Base-by-base conservation (phyloP, 2,888 invertebrate genomes). In the Rhagophthalmus giganteus region DNA sequence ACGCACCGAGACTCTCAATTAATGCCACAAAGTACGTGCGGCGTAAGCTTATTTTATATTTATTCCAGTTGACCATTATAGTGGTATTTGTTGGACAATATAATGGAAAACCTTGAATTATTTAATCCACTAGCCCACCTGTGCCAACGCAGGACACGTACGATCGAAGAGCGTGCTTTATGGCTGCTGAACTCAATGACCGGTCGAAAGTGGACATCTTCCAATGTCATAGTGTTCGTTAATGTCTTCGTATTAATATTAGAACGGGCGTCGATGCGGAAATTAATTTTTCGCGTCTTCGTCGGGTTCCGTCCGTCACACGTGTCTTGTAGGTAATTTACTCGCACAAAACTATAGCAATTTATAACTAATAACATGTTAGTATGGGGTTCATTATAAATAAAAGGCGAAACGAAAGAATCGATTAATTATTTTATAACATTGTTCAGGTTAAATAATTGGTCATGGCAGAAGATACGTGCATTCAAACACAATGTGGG, bases 351-450 rank as follows among this genome's bases (percentile, higher is more conserved):
- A 25, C 31, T 40, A 31, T 42, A 20, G 42, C 54, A 46, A 57
- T 53, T 52, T 46, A 46, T 31, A 15, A 46, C 32, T 57, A 57
- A 57, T 57, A 49, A 57, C 37, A 57, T 38, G 54, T 54, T 54
- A 13, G 31, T 15, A 37, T 32, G 28, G 44, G 42, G 42, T 53
- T 57, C 55, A 49, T 55, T 53, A 47, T 47, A 41, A 48, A 48
- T 35, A 58, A 61, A 65, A 64, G 63, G 60, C 57, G 57, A 63
- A 66, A 67, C 68, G 71, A 71, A 71, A 72, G 69, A 69, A 63
- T 62, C 69, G 65, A 69, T 72, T 72, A 72, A 73, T 72, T 71
- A 72, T 70, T 70, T 71, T 71, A 71, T 68, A 70, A 69, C 70
- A 67, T 70, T 68, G 66, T 67, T 64, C 62, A 62, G 67, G 65